These are phyloP conservation scores for Microplitis demolitor DNA, from an alignment of 1,140 invertebrate genomes.

Conservation along the genomic window DNA sequence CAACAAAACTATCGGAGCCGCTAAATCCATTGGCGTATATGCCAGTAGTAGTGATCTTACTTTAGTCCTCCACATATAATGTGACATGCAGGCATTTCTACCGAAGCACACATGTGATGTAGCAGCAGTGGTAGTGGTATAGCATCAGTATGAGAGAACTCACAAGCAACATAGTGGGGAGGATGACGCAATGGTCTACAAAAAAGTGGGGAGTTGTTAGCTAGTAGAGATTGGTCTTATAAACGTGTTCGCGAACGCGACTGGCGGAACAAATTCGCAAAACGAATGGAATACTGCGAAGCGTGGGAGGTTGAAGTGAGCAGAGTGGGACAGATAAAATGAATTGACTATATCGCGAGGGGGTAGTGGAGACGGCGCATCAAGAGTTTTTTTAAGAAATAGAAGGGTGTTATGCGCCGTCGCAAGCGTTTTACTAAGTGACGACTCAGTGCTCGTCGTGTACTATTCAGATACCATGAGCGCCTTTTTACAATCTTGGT, in stretches of 20 bases:
- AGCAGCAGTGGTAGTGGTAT: constrained; percentile 5
- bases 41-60: constrained; percentile 11
- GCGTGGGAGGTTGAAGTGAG: constrained; percentile 4
- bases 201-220: not conserved
- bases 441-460: constrained; percentile 48
- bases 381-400: constrained; percentile 30
- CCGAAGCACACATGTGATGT: not conserved
- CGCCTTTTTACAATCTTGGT: constrained; percentile 46
- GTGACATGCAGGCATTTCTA: not conserved
- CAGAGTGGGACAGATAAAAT: constrained; percentile 34
- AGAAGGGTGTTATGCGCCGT: constrained; percentile 28
- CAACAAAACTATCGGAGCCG: too few relatives aligned
- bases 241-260: not conserved
- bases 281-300: not conserved
- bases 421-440: constrained; percentile 21
- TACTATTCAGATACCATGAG: constrained; percentile 52
- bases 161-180: not conserved
- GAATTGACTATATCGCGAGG: not conserved
- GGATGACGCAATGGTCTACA: not conserved
- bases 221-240: not conserved
- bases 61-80: constrained; percentile 5
- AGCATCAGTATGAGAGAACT: not conserved
- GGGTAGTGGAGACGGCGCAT: constrained; percentile 7
- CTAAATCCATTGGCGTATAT: too few relatives aligned
- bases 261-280: constrained; percentile 4